Percentiles rank a stretch among this genome's conserved stretches.
These are phyloP conservation scores for Leucosticte australis DNA, from an alignment of 2,113 vertebrate species.

Conservation along the genomic window DNA sequence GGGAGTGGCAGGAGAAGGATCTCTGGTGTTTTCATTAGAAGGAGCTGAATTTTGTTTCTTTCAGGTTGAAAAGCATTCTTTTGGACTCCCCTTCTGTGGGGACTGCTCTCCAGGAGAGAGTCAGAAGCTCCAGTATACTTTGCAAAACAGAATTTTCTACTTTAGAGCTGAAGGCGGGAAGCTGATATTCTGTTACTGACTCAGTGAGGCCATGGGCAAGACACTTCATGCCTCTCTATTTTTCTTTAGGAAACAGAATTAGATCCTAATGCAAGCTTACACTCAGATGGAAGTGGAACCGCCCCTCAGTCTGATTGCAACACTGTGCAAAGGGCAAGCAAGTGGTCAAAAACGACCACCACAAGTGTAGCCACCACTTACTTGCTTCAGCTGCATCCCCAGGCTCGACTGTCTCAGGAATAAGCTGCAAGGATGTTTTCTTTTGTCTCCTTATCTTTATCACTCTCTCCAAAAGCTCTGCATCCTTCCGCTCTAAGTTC, in stretches of 20 bases:
- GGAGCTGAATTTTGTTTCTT: not conserved
- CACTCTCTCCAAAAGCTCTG: not conserved
- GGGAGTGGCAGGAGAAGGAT: not conserved
- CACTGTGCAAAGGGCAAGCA: too few species aligned
- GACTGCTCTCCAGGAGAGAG: not conserved
- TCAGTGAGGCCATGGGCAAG: not conserved
- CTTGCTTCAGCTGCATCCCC: not conserved
- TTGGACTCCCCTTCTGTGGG: not conserved
- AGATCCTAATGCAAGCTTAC: too few species aligned
- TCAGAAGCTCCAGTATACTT: not conserved
- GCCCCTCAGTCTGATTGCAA: too few species aligned
- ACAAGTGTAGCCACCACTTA: too few species aligned
- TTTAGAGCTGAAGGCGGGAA: not conserved
- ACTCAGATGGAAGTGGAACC: too few species aligned
- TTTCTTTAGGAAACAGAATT: not conserved
- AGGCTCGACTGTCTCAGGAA: not conserved
- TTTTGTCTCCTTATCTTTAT: not conserved
- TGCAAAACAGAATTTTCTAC: not conserved
- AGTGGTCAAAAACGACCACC: too few species aligned
- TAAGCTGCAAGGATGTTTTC: not conserved
- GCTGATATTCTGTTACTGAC: too few species aligned
- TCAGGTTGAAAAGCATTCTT: too few species aligned
- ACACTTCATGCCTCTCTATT: not conserved
- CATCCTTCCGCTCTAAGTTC: accelerated
- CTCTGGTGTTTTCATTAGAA: not conserved